Base-by-base conservation (phyloP, 2,113 vertebrate species). In the Aphyosemion australe region DNA sequence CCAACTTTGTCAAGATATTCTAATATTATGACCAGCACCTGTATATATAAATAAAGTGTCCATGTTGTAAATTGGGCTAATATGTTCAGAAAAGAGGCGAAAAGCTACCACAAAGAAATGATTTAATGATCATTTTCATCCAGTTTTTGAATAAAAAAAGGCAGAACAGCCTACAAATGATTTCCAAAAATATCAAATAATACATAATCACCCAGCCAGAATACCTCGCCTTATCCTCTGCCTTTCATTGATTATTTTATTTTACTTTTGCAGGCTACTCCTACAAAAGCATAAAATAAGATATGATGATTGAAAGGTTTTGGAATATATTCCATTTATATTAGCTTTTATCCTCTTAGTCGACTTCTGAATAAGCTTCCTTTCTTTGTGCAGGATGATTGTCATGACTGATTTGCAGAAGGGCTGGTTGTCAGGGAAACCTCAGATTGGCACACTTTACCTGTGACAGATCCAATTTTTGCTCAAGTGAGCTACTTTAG, bases 71-170 rank as follows among this genome's bases (percentile, higher is more conserved):
- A 10, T 37, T 10, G 9, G 34, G 34, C 34, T 37, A 7, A 37
- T 8, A 37, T 37, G 34, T 37, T 37, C 9, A 37, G 34, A 37
- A 7, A 37, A 10, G 34, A 37, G 6, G 34, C 34, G 6, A 10
- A 37, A 37, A 26, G 1, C 3, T 37, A 37, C 9, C 4, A 37
- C 9, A 10, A 37, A 37, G 2, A 9, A 42, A 42, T 12, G 10
- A 13, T 42, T 42, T 12, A 13, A 42, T 42, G 4, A 42, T 42
- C 12, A 4, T 42, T 42, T 42, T 12, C 10, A 42, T 42, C 46
- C n/a, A 48, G n/a, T 41, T 56, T 54, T 39, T 37, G 10, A 39
- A 37, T 18, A 2, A 26, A 34, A 58, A 78, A 45, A 65, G 12
- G 31, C 47, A 45, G 41, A 47, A 39, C n/a, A n/a, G 18, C 10